Evolutionary conservation across 2,113 vertebrate species (phyloP).

Genomic region (Clupea harengus): DNA sequence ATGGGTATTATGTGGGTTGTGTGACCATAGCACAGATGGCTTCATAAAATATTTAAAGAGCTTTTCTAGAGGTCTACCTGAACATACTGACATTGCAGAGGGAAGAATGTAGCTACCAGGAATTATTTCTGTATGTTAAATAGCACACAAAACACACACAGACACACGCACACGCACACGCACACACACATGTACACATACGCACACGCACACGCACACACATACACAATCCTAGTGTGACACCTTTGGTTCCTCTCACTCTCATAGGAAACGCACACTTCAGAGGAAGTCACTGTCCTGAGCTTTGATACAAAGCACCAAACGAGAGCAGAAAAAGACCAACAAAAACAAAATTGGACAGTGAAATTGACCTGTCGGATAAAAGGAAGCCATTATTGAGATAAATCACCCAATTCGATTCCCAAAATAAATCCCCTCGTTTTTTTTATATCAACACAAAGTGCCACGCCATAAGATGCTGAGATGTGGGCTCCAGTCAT

Average conservation of each 20-base stretch:
- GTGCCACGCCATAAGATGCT: conserved; percentile 28
- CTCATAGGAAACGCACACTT: not conserved
- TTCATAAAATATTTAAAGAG: not conserved
- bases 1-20: not conserved
- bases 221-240: not conserved
- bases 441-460: conserved; percentile 43
- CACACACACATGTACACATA: conserved; percentile 17
- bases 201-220: conserved; percentile 18
- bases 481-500: not conserved
- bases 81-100: not conserved
- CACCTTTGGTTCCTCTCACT: not conserved
- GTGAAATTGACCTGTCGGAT: conserved; percentile 71
- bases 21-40: not conserved
- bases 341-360: conserved; percentile 47
- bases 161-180: conserved; percentile 24
- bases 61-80: not conserved
- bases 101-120: too few species aligned
- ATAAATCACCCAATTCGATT: conserved; percentile 67
- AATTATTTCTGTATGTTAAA: too few species aligned
- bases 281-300: not conserved
- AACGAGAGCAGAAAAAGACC: not conserved
- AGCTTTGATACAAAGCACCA: not conserved
- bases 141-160: not conserved
- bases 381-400: conserved; percentile 70
- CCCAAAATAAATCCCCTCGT: conserved; percentile 59